phyloP scores from a whole-genome alignment of 2,888 invertebrate genomes.

The Globia sparganii region DNA sequence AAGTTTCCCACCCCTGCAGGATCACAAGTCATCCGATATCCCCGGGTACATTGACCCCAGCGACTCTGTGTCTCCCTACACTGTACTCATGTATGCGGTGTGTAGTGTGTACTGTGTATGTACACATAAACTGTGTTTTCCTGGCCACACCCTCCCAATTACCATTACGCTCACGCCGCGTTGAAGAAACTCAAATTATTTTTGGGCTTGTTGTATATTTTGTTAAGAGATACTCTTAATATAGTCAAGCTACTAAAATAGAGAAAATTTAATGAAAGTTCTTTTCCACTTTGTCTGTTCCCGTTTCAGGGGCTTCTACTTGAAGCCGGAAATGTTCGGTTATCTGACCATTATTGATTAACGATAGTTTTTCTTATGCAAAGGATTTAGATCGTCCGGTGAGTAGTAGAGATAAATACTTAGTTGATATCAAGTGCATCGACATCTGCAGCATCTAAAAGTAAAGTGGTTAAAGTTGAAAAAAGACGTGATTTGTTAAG shows the following conservation, averaged over 20 bases:
- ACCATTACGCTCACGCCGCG: constrained; percentile 83
- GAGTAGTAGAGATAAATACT: not conserved
- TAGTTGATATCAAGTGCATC: not conserved
- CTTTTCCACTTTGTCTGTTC: too few species aligned
- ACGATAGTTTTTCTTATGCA: not conserved
- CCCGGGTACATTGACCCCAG: constrained; percentile 32
- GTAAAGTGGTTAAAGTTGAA: too few species aligned
- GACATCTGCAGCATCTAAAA: too few species aligned
- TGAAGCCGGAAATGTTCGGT: not conserved
- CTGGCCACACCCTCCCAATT: constrained; percentile 85
- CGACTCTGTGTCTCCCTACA: constrained; percentile 63
- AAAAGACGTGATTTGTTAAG: too few species aligned
- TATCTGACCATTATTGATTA: not conserved
- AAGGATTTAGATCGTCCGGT: not conserved
- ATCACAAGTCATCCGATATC: not conserved
- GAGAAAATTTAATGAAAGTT: not conserved
- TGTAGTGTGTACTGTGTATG: constrained; percentile 58
- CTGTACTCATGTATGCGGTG: constrained; percentile 54
- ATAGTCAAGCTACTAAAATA: not conserved
- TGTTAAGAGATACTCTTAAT: constrained; percentile 32
- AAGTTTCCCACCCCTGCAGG: not conserved
- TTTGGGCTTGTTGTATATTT: constrained; percentile 64
- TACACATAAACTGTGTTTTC: constrained; percentile 77
- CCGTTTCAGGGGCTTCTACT: not conserved
- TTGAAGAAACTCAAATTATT: constrained; percentile 84